Evolutionary conservation across 2,113 vertebrate species (phyloP).

Genomic region (Saccopteryx bilineata): DNA sequence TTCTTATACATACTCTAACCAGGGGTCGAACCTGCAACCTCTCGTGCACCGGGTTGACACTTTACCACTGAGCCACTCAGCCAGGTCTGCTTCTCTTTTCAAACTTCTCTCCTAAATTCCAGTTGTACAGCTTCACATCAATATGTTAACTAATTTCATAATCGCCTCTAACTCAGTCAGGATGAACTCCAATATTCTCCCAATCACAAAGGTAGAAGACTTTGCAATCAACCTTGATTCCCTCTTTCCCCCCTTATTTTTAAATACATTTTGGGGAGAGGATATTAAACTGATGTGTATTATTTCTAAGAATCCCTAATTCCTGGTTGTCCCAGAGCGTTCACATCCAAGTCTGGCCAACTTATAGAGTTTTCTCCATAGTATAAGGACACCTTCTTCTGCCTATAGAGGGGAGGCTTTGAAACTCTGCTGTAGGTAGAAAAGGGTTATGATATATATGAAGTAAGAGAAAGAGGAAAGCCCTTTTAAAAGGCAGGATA

Average conservation of each 20-base stretch:
- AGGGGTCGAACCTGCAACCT: too few species aligned
- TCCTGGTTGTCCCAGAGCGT: not conserved
- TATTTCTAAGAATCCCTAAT: not conserved
- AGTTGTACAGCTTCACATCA: not conserved
- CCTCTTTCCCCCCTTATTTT: not conserved
- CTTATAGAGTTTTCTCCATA: not conserved
- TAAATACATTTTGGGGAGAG: not conserved
- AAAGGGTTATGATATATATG: not conserved
- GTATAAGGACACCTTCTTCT: not conserved
- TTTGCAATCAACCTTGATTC: conserved; percentile 3
- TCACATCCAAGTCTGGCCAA: not conserved
- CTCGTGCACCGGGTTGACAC: too few species aligned
- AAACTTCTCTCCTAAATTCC: conserved; percentile 5
- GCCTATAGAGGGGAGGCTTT: not conserved
- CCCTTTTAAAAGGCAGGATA: not conserved
- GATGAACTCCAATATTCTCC: not conserved
- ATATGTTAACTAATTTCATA: not conserved
- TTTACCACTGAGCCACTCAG: too few species aligned
- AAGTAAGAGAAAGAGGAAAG: not conserved
- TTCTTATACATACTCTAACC: too few species aligned
- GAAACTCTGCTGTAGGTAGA: not conserved
- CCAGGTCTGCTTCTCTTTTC: not conserved
- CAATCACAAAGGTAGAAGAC: not conserved
- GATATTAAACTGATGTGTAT: not conserved
- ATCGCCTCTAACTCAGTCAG: not conserved